Percentiles rank a stretch among this genome's conserved stretches.
phyloP scores from a whole-genome alignment of 1,140 invertebrate species.

The Gonioctena quinquepunctata region DNA sequence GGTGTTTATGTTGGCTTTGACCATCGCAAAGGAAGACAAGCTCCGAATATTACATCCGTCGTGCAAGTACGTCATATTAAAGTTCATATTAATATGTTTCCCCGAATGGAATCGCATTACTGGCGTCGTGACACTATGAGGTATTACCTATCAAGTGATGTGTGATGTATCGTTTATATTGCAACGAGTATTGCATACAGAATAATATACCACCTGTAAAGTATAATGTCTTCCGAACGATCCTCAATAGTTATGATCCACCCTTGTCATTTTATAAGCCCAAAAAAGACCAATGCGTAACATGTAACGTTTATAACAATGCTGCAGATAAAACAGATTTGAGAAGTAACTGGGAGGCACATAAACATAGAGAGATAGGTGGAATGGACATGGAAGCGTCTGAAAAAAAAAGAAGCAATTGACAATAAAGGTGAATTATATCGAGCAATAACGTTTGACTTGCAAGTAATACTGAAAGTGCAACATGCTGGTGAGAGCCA shows the following conservation, averaged over 20 bases:
- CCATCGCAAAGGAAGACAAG: background rate
- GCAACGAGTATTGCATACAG: background rate
- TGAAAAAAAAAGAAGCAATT: background rate
- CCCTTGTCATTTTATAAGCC: background rate
- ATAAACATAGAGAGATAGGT: background rate
- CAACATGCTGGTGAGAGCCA: background rate
- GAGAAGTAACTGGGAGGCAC: background rate
- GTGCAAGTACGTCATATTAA: background rate
- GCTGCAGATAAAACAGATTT: background rate
- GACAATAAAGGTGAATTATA: background rate
- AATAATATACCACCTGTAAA: background rate
- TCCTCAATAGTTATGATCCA: background rate
- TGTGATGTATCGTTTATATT: background rate
- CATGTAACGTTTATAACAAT: background rate
- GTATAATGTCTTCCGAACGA: background rate
- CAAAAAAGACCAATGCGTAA: background rate
- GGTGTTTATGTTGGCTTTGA: background rate
- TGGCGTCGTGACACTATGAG: background rate
- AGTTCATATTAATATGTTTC: background rate
- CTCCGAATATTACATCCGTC: background rate
- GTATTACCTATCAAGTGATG: background rate
- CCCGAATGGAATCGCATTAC: background rate
- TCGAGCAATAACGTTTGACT: background rate
- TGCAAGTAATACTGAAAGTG: background rate
- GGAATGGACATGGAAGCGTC: background rate